Base-by-base conservation (phyloP, 1,140 invertebrate genomes). In the Pseudomyrmex flavicornis region DNA sequence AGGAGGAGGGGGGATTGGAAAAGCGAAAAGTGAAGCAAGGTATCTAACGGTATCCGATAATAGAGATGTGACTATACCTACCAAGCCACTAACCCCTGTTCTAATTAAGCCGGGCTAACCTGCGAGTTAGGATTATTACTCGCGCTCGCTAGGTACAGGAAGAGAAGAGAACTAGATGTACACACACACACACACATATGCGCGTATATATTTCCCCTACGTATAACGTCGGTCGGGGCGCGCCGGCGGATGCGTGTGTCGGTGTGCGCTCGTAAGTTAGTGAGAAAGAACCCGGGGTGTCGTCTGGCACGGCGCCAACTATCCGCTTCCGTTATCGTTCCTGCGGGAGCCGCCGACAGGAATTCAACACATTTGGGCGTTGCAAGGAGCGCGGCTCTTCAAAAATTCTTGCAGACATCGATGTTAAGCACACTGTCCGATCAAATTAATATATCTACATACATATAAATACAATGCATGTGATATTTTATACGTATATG, bases 111-210 rank as follows among this genome's bases (percentile, higher is more conserved):
- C 84, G 85, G 74, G 90, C 92, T 93, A 92, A 92, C 89, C 90
- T 88, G 92, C 91, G 91, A 94, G 93, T 93, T 93, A 92, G 92
- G 92, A 93, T 94, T 94, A 94, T 94, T 94, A 92, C 92, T 92
- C 85, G 89, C 82, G 62, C 68, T 74, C 61, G 74, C 26, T 26
- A 73, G 84, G 83, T 76, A 72, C 88, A 91, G 91, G 90, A 76
- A 80, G 88, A 91, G 91, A 89, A 89, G 75, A 63, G 26, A 82
- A 26, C 13, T 48, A 83, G 46, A 66, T 46, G 10, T 35, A 35
- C 50, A 12, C 48, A 63, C 70, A 76, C 52, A 22, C 72, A 76
- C 63, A 4, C 13, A 0, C 20, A 13, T 15, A 54, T 48, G 58
- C 10, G 26, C 26, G 26, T 26, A 26, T 26, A 52, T 48, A 35